Base-by-base conservation (phyloP, 1,140 invertebrate species). In the Nasonia giraulti region DNA sequence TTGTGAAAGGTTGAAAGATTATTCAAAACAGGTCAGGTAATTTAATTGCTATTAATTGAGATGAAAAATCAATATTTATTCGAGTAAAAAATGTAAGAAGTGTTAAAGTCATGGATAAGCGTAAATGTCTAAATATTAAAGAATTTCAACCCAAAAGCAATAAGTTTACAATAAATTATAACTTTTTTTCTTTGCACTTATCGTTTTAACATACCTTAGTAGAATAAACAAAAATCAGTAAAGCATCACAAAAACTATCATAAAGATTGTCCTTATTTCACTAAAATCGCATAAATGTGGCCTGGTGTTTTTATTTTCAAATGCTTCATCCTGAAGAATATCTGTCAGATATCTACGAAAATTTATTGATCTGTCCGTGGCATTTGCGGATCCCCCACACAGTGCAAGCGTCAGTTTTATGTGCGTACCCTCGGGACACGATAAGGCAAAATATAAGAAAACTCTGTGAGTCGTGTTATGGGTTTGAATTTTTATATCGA, bases 401-500 rank as follows among this genome's bases (percentile, higher is more conserved):
- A 80, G 83, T 88, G 87, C 85, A 86, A 89, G 86, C 88, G 88
- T 90, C 87, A 88, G 88, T 89, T 91, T 92, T 91, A 91, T 89
- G 89, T 86, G 82, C 85, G 87, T 88, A 87, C 88, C 89, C 89
- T 85, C 75, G 87, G 88, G 88, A 92, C 85, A 85, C 73, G 91
- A 92, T 92, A 92, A 91, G 90, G 82, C 78, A 88, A 90, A 89
- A 89, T 85, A 89, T 87, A 89, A 90, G 88, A 88, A 87, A 89
- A 81, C 84, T 87, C 82, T 80, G 85, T 68, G 87, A 88, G 87
- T 87, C 86, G 82, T 88, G 88, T 89, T 90, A 89, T 87, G 88
- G 90, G 89, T 89, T 89, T 91, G 90, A 92, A 92, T 92, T 92
- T 92, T 92, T 92, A 92, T 92, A 91, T 90, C 87, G 87, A n/a